These are phyloP conservation scores for Lissonota sp. DNA, from an alignment of 2,888 invertebrate genomes.

Conservation along the genomic window DNA sequence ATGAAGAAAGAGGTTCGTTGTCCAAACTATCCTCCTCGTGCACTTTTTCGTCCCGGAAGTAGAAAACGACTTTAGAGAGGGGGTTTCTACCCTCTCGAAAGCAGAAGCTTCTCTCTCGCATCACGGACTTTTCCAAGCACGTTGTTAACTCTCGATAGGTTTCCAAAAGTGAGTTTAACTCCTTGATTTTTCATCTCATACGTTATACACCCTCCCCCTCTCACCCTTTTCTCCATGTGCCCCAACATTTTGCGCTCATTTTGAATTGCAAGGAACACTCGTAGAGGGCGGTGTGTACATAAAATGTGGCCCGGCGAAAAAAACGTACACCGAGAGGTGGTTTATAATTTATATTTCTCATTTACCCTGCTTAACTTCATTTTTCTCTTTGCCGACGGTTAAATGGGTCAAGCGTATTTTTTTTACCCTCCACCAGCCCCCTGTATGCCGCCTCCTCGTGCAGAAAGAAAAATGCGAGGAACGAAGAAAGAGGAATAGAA, in stretches of 20 bases:
- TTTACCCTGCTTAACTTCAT: constrained; percentile 25
- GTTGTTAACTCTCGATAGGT: constrained; percentile 7
- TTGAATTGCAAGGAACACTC: constrained; percentile 8
- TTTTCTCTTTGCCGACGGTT: constrained; percentile 21
- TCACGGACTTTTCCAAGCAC: not conserved
- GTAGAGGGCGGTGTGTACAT: not conserved
- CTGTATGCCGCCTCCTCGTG: not conserved
- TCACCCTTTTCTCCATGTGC: not conserved
- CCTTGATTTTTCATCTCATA: not conserved
- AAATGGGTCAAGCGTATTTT: constrained; percentile 54
- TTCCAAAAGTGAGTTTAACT: constrained; percentile 10
- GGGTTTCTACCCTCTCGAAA: no score
- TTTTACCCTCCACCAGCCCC: not conserved
- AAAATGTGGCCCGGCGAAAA: constrained; percentile 4
- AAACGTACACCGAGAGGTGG: not conserved
- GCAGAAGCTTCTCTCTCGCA: no score
- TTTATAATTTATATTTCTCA: constrained; percentile 50
- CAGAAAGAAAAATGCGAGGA: constrained; percentile 17
- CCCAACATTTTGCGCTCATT: not conserved
- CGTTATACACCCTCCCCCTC: not conserved
- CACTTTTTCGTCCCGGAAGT: no score
- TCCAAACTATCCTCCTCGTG: no score
- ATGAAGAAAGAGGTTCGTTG: no score
- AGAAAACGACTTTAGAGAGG: no score
- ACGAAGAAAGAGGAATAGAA: constrained; percentile 25